Percentiles rank a stretch among this genome's conserved stretches.
Evolutionary conservation across 2,888 invertebrate genomes (phyloP).

Genomic region (Aporophyla lueneburgensis): DNA sequence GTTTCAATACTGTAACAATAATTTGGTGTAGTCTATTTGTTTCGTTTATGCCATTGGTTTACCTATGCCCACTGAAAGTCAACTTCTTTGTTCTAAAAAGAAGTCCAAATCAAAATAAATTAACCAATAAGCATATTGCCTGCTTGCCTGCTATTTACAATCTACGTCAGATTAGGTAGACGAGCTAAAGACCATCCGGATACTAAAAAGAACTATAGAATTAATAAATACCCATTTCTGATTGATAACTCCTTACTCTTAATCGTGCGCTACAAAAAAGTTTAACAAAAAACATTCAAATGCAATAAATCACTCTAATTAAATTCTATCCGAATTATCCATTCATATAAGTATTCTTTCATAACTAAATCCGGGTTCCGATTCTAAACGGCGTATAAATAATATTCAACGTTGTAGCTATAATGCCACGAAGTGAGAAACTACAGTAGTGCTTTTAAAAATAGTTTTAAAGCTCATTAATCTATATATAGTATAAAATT

Average conservation of each 20-base stretch:
- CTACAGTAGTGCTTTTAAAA: slow-evolving; percentile 20
- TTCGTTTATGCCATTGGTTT: not conserved
- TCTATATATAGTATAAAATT: too few species aligned
- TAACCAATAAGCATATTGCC: too few species aligned
- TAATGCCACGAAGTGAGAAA: not conserved
- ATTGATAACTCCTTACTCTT: slow-evolving; percentile 23
- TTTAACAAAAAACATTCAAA: slow-evolving; percentile 41
- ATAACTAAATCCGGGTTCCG: slow-evolving; percentile 50
- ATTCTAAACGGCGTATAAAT: slow-evolving; percentile 51
- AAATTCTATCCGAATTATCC: slow-evolving; percentile 25
- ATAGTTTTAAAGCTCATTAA: not conserved
- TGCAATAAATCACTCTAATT: slow-evolving; percentile 46
- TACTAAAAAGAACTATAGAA: not conserved
- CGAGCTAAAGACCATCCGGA: not conserved
- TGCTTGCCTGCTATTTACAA: not conserved
- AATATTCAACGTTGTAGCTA: slow-evolving; percentile 22
- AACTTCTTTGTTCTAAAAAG: not conserved
- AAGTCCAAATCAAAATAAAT: not conserved
- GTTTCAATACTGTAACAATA: too few species aligned
- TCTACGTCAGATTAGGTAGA: slow-evolving; percentile 19
- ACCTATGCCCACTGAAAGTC: not conserved
- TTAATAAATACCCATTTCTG: slow-evolving; percentile 6
- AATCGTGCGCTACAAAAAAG: slow-evolving; percentile 9
- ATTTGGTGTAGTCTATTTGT: not conserved
- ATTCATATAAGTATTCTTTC: slow-evolving; percentile 55